Conservation (phyloP, 2,797 vertebrate genomes). For the Numenius phaeopus region DNA sequence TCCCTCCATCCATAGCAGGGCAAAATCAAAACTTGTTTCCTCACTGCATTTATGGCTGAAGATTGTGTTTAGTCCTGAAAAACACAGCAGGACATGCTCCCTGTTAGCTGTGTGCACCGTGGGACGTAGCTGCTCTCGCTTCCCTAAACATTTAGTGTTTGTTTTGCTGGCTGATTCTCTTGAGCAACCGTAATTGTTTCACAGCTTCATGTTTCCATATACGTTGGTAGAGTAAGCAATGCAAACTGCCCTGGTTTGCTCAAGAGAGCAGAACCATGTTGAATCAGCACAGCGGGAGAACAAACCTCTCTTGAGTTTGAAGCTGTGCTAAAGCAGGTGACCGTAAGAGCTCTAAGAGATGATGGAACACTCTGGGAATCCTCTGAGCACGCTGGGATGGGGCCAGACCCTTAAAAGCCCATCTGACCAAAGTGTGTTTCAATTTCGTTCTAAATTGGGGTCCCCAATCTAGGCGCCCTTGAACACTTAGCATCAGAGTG, state of each 20-base stretch:
- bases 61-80: background rate
- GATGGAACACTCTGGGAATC: background rate
- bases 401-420: background rate
- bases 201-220: background rate
- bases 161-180: background rate
- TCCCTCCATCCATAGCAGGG: background rate
- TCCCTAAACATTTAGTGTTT: background rate
- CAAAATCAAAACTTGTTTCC: background rate
- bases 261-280: background rate
- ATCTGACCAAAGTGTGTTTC: background rate
- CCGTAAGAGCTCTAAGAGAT: background rate
- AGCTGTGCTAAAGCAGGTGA: background rate
- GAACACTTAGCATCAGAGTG: background rate
- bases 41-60: background rate
- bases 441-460: background rate
- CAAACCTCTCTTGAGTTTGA: background rate
- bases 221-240: background rate
- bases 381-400: background rate
- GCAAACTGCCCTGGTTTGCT: background rate
- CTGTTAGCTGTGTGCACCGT: background rate
- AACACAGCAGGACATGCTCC: background rate
- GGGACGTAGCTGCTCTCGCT: background rate
- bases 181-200: background rate
- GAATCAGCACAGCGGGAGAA: background rate
- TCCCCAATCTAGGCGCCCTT: background rate